Percentiles rank a stretch among this genome's conserved stretches.
These are phyloP conservation scores for Scophthalmus maximus DNA, from an alignment of 2,113 vertebrate species.

Conservation along the genomic window DNA sequence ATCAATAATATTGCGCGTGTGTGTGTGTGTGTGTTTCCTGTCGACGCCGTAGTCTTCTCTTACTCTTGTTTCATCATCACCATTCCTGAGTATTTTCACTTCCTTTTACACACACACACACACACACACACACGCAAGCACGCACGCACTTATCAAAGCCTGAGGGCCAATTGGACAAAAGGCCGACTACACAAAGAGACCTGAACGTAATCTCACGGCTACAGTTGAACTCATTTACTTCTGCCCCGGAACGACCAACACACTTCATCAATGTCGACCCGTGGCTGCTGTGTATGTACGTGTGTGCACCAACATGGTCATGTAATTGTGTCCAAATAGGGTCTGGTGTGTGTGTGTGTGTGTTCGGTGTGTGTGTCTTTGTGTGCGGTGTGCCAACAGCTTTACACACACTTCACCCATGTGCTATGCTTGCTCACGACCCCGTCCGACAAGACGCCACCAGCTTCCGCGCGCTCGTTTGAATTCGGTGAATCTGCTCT, in stretches of 20 bases:
- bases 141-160: slow-evolving; percentile 28
- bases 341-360: background rate
- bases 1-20: slow-evolving; percentile 4
- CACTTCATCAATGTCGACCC: slow-evolving; percentile 74
- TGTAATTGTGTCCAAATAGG: slow-evolving; percentile 39
- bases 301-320: slow-evolving; percentile 30
- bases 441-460: background rate
- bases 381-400: background rate
- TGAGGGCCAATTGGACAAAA: slow-evolving; percentile 53
- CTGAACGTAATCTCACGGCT: slow-evolving; percentile 73
- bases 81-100: slow-evolving; percentile 24
- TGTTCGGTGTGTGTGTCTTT: background rate
- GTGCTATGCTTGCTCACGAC: background rate
- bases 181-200: slow-evolving; percentile 54
- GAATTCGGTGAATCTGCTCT: slow-evolving; percentile 5
- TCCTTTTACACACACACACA: slow-evolving; percentile 14
- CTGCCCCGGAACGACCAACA: slow-evolving; percentile 65
- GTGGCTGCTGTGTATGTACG: slow-evolving; percentile 25
- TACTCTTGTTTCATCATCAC: slow-evolving; percentile 10
- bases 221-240: slow-evolving; percentile 80
- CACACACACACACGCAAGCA: slow-evolving; percentile 15
- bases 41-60: background rate
- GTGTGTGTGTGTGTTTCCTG: slow-evolving; percentile 22
- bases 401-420: background rate
- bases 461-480: background rate